These are phyloP conservation scores for Unio pictorum DNA, from an alignment of 2,888 invertebrate genomes.

Conservation along the genomic window DNA sequence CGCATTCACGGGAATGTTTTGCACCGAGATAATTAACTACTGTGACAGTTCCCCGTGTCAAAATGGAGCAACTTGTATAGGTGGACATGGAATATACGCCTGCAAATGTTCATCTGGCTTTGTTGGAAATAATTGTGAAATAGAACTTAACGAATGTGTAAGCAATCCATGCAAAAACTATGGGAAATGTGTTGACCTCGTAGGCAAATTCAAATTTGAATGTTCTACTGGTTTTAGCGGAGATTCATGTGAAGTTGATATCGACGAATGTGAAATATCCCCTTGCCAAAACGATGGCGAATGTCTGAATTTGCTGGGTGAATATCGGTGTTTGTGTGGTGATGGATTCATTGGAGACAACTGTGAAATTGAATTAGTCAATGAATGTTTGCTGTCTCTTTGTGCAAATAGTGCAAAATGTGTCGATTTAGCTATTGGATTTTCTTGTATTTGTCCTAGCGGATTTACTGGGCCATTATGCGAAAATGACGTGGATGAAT, in stretches of 20 bases:
- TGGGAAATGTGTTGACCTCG: constrained; percentile 2
- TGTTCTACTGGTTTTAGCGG: constrained; percentile 6
- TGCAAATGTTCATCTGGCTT: constrained; percentile 19
- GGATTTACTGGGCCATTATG: constrained; percentile 93
- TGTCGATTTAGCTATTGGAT: constrained; percentile 77
- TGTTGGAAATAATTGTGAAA: not conserved
- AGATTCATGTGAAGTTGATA: constrained; percentile 2
- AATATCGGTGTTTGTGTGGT: not conserved
- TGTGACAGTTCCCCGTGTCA: constrained; percentile 73
- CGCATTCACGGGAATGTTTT: constrained; percentile 82
- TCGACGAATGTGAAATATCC: constrained; percentile 1
- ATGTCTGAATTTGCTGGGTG: not conserved
- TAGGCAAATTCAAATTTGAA: constrained; percentile 3
- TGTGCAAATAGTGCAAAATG: constrained; percentile 5
- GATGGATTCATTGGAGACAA: constrained; percentile 1
- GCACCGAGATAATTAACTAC: constrained; percentile 76
- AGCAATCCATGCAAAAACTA: not conserved
- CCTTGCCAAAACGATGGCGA: constrained; percentile 2
- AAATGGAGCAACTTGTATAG: constrained; percentile 24
- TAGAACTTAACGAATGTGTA: not conserved
- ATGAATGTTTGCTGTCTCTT: constrained; percentile 1
- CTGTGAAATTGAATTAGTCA: constrained; percentile 3
- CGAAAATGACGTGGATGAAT: constrained; percentile 89
- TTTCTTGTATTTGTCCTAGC: constrained; percentile 90
- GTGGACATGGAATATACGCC: constrained; percentile 11